Conservation (phyloP, 2,797 vertebrate species). For the Tenualosa thibaudeaui region DNA sequence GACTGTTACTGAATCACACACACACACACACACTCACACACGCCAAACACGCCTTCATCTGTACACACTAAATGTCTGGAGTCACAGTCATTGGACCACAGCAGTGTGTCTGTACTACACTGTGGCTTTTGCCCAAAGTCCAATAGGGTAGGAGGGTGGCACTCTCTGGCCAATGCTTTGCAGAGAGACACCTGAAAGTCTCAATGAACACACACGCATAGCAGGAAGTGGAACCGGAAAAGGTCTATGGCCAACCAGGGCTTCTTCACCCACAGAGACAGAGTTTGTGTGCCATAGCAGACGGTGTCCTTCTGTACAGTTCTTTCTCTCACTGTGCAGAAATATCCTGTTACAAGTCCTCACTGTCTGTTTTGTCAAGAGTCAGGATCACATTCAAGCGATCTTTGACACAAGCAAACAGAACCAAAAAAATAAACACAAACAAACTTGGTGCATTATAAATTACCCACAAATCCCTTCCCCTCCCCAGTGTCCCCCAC, state of each 20-base stretch:
- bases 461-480: constrained; percentile 10
- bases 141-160: neutral
- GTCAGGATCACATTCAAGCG: neutral
- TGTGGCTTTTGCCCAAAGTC: neutral
- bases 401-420: neutral
- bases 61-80: constrained; percentile 7
- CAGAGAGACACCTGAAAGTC: neutral
- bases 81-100: neutral
- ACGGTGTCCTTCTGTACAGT: neutral
- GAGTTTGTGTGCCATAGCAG: neutral
- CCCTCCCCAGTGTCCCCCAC: neutral
- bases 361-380: neutral
- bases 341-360: neutral
- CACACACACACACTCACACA: neutral
- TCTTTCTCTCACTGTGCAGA: neutral
- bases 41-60: constrained; percentile 50
- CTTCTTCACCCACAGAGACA: constrained; percentile 10
- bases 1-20: constrained; percentile 19
- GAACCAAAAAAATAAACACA: neutral
- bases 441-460: constrained; percentile 4
- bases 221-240: neutral
- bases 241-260: neutral
- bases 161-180: neutral
- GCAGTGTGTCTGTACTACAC: constrained; percentile 3
- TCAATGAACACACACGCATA: neutral